Evolutionary conservation across 1,140 invertebrate species (phyloP).

Genomic region (Ostrea denselamellosa): DNA sequence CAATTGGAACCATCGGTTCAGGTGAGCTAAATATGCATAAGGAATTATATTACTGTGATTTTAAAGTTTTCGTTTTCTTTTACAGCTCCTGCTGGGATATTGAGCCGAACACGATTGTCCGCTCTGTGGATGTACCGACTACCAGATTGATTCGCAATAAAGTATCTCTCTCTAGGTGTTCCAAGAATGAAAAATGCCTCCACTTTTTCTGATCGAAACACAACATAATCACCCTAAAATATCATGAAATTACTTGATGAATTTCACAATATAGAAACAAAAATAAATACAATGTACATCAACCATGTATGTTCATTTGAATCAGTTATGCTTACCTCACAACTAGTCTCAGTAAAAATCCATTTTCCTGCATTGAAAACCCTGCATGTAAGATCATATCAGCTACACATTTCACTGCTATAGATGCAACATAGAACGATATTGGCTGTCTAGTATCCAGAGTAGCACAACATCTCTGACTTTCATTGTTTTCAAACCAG

Average conservation of each 20-base stretch:
- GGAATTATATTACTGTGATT: not conserved
- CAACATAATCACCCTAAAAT: constrained; percentile 19
- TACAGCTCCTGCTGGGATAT: constrained; percentile 12
- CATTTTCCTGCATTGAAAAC: not conserved
- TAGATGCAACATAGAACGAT: not conserved
- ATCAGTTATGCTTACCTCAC: not conserved
- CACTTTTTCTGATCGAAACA: constrained; percentile 13
- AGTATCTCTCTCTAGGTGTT: constrained; percentile 22
- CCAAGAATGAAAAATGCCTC: constrained; percentile 21
- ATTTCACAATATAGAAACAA: not conserved
- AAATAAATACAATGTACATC: too few species aligned
- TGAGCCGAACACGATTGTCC: not conserved
- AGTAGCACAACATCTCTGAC: not conserved
- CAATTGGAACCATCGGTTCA: too few species aligned
- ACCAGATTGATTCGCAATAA: not conserved
- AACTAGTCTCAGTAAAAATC: not conserved
- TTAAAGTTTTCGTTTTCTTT: constrained; percentile 15
- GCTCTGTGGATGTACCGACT: constrained; percentile 16
- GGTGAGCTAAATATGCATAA: too few species aligned
- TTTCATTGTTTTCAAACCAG: not conserved
- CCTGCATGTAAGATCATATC: not conserved
- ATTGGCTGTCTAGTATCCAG: not conserved
- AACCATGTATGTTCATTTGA: too few species aligned
- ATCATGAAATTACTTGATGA: not conserved
- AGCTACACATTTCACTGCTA: not conserved